Percentiles rank a stretch among this genome's conserved stretches.
Evolutionary conservation across 2,888 invertebrate species (phyloP).

Genomic region (Aspidapion aeneum): DNA sequence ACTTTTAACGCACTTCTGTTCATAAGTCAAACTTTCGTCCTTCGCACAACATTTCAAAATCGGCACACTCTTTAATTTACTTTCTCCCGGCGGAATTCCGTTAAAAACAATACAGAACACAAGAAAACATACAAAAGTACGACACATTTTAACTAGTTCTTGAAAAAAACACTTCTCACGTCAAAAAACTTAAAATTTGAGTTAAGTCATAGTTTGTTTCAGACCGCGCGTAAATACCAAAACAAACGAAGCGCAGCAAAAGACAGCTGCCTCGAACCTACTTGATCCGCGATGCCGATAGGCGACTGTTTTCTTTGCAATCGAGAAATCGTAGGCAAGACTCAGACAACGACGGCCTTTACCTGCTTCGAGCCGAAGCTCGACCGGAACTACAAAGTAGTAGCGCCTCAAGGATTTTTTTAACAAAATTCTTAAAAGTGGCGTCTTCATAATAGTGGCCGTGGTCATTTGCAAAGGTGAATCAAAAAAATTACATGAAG

Average conservation of each 20-base stretch:
- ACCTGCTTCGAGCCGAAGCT: not conserved
- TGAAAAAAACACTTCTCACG: not conserved
- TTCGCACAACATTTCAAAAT: conserved; percentile 37
- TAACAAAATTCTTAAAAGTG: too few relatives aligned
- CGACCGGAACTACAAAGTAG: not conserved
- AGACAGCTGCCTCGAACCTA: not conserved
- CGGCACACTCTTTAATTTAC: conserved; percentile 30
- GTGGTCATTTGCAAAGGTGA: too few relatives aligned
- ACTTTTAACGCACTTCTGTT: conserved; percentile 29
- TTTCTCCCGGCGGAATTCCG: not conserved
- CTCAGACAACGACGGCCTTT: too few relatives aligned
- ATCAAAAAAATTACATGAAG: too few relatives aligned
- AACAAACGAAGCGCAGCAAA: not conserved
- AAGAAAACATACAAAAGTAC: not conserved
- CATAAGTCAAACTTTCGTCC: conserved; percentile 31
- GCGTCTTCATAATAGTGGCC: too few relatives aligned
- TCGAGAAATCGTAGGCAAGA: not conserved
- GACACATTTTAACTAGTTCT: not conserved
- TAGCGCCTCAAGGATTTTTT: too few relatives aligned
- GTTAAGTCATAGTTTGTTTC: not conserved
- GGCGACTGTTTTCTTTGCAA: not conserved
- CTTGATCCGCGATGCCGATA: not conserved
- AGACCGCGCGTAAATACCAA: not conserved
- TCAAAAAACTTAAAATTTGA: not conserved
- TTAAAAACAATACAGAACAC: not conserved